Base-by-base conservation (phyloP, 2,888 invertebrate genomes). In the Ochropacha duplaris region DNA sequence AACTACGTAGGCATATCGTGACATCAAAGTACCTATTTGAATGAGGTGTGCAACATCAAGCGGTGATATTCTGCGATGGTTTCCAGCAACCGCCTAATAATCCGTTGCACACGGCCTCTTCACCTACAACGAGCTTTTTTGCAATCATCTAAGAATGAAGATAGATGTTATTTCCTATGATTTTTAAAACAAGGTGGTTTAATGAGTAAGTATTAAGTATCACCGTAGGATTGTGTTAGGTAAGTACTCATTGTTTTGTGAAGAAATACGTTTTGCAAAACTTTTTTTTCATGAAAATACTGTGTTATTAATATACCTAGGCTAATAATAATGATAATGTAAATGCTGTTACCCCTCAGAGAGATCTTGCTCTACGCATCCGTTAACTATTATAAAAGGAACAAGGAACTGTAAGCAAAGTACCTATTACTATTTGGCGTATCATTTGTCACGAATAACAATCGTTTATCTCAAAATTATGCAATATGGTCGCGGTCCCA, bases 11-110 rank as follows among this genome's bases (percentile, higher is more conserved):
- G 64, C 60, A 64, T 64, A 58, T 62, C 61, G 54, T 24, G 50
- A 56, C 63, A 66, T 66, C 61, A 68, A 66, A 61, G 63, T 64
- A n/a, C n/a, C n/a, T n/a, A 62, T 70, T 68, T 59, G 59, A 68
- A 59, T 56, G 64, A 58, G 62, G 54, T 36, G 59, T 57, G 60
- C 54, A 57, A 54, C 63, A 63, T 64, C 67, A 62, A 57, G 60
- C 61, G 60, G 55, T 66, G 64, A 64, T 59, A 62, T 65, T 69
- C 63, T 66, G 58, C 54, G 57, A 60, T 28, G 22, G 49, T 50
- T 54, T 54, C n/a, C 58, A 55, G 58, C 62, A 57, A 67, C 59
- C 57, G 55, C 57, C 61, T 60, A 62, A 68, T 62, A 71, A 64
- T 63, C 55, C 56, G 55, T 49, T 54, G 56, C 49, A 44, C 54